Conservation (phyloP, 2,113 vertebrate genomes). For the Ammodytes marinus region DNA sequence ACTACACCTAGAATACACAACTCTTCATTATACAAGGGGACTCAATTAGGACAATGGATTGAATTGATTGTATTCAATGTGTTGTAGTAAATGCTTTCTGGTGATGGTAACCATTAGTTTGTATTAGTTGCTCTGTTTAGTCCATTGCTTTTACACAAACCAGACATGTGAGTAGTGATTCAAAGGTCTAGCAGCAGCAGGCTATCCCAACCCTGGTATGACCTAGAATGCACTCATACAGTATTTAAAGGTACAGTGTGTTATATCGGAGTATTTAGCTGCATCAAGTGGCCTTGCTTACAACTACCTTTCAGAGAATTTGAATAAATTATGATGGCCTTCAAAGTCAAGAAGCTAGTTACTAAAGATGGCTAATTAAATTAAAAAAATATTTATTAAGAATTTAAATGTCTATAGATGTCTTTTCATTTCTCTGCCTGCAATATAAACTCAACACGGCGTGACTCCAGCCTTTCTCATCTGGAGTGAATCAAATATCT, state of each 20-base stretch:
- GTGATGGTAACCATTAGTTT: too few species aligned
- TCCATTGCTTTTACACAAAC: not conserved
- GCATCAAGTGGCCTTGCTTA: not conserved
- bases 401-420: not conserved
- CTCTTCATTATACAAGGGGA: not conserved
- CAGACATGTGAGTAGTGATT: not conserved
- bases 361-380: too few species aligned
- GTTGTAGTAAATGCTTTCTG: not conserved
- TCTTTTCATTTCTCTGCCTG: not conserved
- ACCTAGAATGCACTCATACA: not conserved
- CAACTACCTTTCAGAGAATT: too few species aligned
- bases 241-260: not conserved
- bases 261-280: not conserved
- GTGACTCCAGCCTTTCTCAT: not conserved
- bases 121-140: not conserved
- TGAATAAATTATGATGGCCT: too few species aligned
- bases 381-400: not conserved
- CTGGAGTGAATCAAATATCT: slow-evolving; percentile 10
- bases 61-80: not conserved
- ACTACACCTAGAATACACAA: not conserved
- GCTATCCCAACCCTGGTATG: not conserved
- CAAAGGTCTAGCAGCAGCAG: not conserved
- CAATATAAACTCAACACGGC: not conserved
- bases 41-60: not conserved
- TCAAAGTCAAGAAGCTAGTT: too few species aligned